Evolutionary conservation across 2,797 vertebrate genomes (phyloP), one percentile per base, ranked within the genome.

Genomic region (Sebastes steindachneri): DNA sequence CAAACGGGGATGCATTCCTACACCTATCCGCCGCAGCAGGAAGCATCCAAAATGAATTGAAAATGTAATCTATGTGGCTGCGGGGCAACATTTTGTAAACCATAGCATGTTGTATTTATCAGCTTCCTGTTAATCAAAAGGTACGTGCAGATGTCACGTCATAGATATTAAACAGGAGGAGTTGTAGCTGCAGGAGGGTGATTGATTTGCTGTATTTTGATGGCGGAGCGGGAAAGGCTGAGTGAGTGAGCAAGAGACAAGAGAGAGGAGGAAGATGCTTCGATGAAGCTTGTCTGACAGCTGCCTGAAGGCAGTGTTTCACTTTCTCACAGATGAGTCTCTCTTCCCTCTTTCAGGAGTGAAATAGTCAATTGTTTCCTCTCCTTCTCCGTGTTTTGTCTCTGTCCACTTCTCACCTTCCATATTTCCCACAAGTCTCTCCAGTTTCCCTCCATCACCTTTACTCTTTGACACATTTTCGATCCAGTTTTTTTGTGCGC

Each of bases 261-360:
- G 78, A 59, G 58, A 71, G 79, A 68, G 64, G 75, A 85, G 86
- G 79, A 75, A 83, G 76, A 92, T 84, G 85, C 85, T 75, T 62
- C 14, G 48, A 73, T 87, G 89, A 89, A 82, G 88, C 79, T 82
- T 9, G 67, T 77, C 87, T 93, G 93, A 91, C 91, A 93, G 90
- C 86, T 81, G 88, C 92, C 89, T 79, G 64, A 85, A 91, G 91
- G 91, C 89, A 74, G 55, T 68, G 82, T 91, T 93, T 92, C 81
- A 87, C 82, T 60, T 79, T 84, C 85, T 86, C 75, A 51, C 73
- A 69, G 85, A 76, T 21, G 31, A 76, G 41, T 87, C 87, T 81
- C 26, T 54, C 10, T 54, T 66, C 35, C 75, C 37, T 67, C 35
- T 81, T 74, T 80, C 74, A 74, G 10, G 9, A 83, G 79, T 28